A percentile compares a stretch with the other conserved stretches of the same genome.
phyloP scores from a whole-genome alignment of 1,140 invertebrate species.

The Ostrea edulis region DNA sequence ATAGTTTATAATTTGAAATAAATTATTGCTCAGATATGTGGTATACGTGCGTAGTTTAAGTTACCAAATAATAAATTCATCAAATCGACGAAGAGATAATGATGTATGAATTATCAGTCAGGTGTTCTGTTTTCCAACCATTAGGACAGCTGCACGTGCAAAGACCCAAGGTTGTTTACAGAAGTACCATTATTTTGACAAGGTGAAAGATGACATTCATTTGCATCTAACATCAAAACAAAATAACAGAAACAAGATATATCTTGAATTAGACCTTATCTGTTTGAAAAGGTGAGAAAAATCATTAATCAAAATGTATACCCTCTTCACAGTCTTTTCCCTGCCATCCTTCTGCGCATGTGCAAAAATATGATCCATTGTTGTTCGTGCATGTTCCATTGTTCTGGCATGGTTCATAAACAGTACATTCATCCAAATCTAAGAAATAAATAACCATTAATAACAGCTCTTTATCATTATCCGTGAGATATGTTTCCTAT shows the following conservation, averaged over 20 bases:
- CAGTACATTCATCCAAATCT: constrained; percentile 39
- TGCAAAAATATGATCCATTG: constrained; percentile 35
- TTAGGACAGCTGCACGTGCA: background rate
- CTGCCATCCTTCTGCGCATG: constrained; percentile 40
- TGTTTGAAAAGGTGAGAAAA: background rate
- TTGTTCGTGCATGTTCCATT: constrained; percentile 40
- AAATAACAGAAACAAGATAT: background rate
- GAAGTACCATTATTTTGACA: background rate
- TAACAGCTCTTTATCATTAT: background rate
- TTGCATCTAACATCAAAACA: background rate
- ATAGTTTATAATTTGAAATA: constrained; percentile 84
- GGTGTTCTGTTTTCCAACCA: too few relatives aligned
- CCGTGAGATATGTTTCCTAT: too few relatives aligned
- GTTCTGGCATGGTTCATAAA: constrained; percentile 64
- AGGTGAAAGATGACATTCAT: background rate
- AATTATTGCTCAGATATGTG: too few relatives aligned
- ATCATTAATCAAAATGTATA: background rate
- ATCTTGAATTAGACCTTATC: background rate
- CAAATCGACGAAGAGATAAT: too few relatives aligned
- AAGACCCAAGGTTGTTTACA: background rate
- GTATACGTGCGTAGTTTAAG: too few relatives aligned
- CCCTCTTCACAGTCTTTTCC: constrained; percentile 40
- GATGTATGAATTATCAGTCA: too few relatives aligned
- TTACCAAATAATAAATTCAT: too few relatives aligned
- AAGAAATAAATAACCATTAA: constrained; percentile 73